Evolutionary conservation across 2,888 invertebrate genomes (phyloP), one percentile per base, ranked within the genome.

Genomic region (Drosophila helvetica): DNA sequence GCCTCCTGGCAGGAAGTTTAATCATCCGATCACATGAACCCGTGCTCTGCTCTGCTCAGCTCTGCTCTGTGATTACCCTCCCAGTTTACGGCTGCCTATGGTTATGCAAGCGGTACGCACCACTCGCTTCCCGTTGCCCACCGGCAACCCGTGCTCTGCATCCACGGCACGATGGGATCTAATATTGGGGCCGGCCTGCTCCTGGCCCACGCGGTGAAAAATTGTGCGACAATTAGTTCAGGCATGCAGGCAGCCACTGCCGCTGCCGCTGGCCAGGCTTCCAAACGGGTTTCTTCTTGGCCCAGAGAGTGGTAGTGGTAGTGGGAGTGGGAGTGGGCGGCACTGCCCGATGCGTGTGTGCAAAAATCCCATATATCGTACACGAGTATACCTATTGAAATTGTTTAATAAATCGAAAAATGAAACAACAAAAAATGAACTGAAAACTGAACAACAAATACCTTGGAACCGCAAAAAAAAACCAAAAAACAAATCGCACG

Each of bases 221-320:
- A 88, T 66, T 81, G 86, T 77, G 89, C 86, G 80, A 88, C 86
- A 89, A 86, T 89, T 86, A 86, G 89, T 79, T 84, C 78, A 73
- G 82, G 66, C 63, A 38, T 38, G 38, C 38, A 38, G 30, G 30
- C 30, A 30, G 27, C 2, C 33, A 33, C n/a, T n/a, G 38, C 19
- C 42, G 22, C 38, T 53, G 43, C 33, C 47, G 55, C 65, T 66
- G 66, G 66, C 70, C 66, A 67, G 38, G 61, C 61, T 33, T 45
- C 68, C 58, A 79, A 81, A 87, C 85, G 48, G 59, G 87, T 86
- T 86, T 78, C 51, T 52, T 30, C 12, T 59, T 78, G 47, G 18
- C 43, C 53, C 43, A 8, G 47, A 65, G 25, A 46, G 55, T 61
- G 43, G 48, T 60, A 74, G 86, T 89, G 76, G 88, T 88, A 22